Base-by-base conservation (phyloP, 2,113 vertebrate species). In the Vulpes lagopus region DNA sequence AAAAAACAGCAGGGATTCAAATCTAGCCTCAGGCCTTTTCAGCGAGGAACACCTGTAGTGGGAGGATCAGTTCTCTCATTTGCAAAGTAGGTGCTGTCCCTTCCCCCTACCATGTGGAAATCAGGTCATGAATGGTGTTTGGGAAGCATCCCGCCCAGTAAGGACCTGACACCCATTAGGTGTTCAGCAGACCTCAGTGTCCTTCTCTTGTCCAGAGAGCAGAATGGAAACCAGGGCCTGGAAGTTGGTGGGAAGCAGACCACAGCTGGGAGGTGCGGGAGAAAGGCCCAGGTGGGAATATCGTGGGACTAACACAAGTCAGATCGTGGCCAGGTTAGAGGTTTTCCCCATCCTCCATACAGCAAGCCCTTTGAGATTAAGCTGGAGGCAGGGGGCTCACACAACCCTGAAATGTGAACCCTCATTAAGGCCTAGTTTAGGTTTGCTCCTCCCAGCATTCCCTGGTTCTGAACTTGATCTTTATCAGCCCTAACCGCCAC, bases 381-480 rank as follows among this genome's bases (percentile, higher is more conserved):
- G 9, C 27, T 78, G 20, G 35, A 38, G 53, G 35, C 60, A 35
- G 17, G 71, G 57, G 16, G n/a, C 11, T 84, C 65, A 57, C 23
- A n/a, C 53, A 60, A 11, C 16, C 80, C 67, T 83, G 90, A 95
- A 94, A 89, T 15, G 14, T 87, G 88, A 98, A 30, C 51, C 71
- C 32, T 64, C 64, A 10, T 55, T 78, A 88, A 94, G 20, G 15
- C 69, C 43, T 60, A 80, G 35, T 30, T 92, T 79, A 59, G 43
- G 6, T 30, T 57, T 87, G 23, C 76, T 84, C 73, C 80, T 95
- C 57, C 64, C 85, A 94, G 43, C 32, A 59, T 49, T 43, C 57
- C 76, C 35, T 57, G 27, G 14, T 38, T 94, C 55, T 96, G 81
- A 96, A 95, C 80, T 73, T 88, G 49, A 95, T 85, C 30, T 78